Percentiles rank a stretch among this genome's conserved stretches.
phyloP scores from a whole-genome alignment of 2,113 vertebrate genomes.

The Leptobrachium ailaonicum region DNA sequence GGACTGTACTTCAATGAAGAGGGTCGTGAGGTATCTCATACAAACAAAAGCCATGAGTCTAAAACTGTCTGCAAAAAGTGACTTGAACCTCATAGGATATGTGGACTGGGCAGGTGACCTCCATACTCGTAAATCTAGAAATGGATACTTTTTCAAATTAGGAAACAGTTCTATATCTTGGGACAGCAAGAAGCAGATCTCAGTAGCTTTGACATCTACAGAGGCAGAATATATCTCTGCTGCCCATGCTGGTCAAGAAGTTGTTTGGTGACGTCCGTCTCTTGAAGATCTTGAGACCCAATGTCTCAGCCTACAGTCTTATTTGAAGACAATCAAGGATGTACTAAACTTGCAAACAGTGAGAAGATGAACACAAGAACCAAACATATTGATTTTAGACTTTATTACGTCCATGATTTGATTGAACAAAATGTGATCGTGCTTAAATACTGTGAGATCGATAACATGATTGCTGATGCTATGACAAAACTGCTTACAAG shows the following conservation, averaged over 20 bases:
- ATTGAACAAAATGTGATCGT: too few relatives aligned
- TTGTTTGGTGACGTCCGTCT: neutral
- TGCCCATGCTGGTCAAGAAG: slow-evolving; percentile 25
- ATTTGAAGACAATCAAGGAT: neutral
- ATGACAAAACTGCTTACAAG: too few relatives aligned
- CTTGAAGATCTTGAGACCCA: slow-evolving; percentile 8
- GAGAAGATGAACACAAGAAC: neutral
- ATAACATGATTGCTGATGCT: too few relatives aligned
- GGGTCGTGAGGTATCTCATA: neutral
- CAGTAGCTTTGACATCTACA: neutral
- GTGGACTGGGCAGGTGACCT: too few relatives aligned
- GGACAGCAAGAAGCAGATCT: too few relatives aligned
- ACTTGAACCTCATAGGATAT: too few relatives aligned
- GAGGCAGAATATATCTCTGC: slow-evolving; percentile 25
- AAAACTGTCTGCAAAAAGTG: too few relatives aligned
- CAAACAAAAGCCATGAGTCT: neutral
- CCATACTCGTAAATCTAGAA: too few relatives aligned
- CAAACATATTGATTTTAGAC: neutral
- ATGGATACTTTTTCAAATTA: too few relatives aligned
- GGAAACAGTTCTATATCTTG: too few relatives aligned
- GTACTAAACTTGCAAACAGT: too few relatives aligned
- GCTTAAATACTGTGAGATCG: too few relatives aligned
- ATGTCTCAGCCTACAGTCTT: slow-evolving; percentile 11
- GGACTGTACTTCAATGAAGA: neutral
- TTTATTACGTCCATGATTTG: neutral